Evolutionary conservation across 2,888 invertebrate genomes (phyloP).

Genomic region (Mythimna albipuncta): DNA sequence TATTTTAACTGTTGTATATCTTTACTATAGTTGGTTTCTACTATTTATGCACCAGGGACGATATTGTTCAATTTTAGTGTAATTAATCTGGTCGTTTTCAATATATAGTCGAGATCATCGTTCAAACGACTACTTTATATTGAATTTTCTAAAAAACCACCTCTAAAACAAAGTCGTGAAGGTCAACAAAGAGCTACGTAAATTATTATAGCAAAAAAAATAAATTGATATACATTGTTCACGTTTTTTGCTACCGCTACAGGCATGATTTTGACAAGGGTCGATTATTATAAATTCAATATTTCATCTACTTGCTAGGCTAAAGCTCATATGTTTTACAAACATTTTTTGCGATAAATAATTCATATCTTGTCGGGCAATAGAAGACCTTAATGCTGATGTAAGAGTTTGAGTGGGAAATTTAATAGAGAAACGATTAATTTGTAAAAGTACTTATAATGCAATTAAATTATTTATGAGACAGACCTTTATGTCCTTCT

Average conservation of each 20-base stretch:
- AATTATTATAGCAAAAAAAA: slow-evolving; percentile 24
- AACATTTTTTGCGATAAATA: slow-evolving; percentile 41
- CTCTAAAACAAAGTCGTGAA: slow-evolving; percentile 11
- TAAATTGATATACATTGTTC: slow-evolving; percentile 7
- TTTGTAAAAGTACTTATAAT: not conserved
- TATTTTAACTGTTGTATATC: not conserved
- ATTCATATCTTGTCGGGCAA: slow-evolving; percentile 34
- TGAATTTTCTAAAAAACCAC: not conserved
- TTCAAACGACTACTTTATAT: not conserved
- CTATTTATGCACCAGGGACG: not conserved
- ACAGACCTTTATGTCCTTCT: not conserved
- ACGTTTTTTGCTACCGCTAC: slow-evolving; percentile 34
- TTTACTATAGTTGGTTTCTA: too few species aligned
- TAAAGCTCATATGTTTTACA: slow-evolving; percentile 42
- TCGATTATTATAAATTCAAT: slow-evolving; percentile 60
- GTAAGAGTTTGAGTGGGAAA: slow-evolving; percentile 5
- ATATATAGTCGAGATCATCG: not conserved
- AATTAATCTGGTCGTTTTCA: too few species aligned
- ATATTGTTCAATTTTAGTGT: not conserved
- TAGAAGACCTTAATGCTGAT: slow-evolving; percentile 1
- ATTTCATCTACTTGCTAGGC: slow-evolving; percentile 48
- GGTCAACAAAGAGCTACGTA: slow-evolving; percentile 32
- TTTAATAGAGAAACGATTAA: not conserved
- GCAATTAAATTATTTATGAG: not conserved
- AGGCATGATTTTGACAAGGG: slow-evolving; percentile 58